Evolutionary conservation across 2,888 invertebrate species (phyloP).

Genomic region (Rosalia funebris): DNA sequence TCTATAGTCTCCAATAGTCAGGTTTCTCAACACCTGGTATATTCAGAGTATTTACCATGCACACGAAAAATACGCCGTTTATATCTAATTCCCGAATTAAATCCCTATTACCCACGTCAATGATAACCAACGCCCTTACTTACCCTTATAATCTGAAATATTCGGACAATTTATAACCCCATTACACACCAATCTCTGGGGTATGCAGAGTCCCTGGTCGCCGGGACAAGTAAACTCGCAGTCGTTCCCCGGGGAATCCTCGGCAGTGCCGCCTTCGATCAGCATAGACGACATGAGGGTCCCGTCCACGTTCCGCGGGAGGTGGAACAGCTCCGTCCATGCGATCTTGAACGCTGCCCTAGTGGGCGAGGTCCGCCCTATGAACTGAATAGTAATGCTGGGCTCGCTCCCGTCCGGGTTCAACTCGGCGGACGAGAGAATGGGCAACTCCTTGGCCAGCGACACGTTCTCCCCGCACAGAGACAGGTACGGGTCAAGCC

Average conservation of each 20-base stretch:
- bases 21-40: too few species aligned
- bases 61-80: too few species aligned
- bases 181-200: constrained; percentile 84
- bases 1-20: too few species aligned
- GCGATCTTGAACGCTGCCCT: constrained; percentile 87
- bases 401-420: constrained; percentile 68
- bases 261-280: constrained; percentile 69
- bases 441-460: constrained; percentile 80
- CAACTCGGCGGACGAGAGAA: constrained; percentile 81
- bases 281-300: constrained; percentile 79
- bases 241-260: constrained; percentile 65
- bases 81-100: too few species aligned
- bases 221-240: constrained; percentile 92
- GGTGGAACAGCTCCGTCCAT: constrained; percentile 89
- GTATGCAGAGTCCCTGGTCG: constrained; percentile 84
- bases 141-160: constrained; percentile 67
- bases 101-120: too few species aligned
- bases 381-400: constrained; percentile 69
- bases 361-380: constrained; percentile 79
- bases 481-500: constrained; percentile 79
- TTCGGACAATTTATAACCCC: constrained; percentile 90
- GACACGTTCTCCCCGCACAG: constrained; percentile 90
- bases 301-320: constrained; percentile 86
- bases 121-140: not conserved
- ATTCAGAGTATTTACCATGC: too few species aligned